Evolutionary conservation across 2,797 vertebrate species (phyloP).

Genomic region (Hippoglossus hippoglossus): DNA sequence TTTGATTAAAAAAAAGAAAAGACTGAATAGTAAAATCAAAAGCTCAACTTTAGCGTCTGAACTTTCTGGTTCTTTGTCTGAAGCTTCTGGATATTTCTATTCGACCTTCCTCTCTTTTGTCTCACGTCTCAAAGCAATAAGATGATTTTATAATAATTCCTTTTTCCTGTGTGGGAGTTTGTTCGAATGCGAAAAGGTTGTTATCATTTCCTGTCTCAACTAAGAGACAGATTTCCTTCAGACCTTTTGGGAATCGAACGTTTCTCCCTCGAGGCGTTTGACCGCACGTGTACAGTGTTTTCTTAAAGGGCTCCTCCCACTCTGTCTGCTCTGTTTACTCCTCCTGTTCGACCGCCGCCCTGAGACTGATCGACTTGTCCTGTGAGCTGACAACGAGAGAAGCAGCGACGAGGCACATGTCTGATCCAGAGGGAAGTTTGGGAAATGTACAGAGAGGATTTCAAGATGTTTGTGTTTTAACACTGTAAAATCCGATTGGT

Average conservation of each 20-base stretch:
- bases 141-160: background rate
- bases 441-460: too few relatives aligned
- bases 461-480: too few relatives aligned
- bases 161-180: background rate
- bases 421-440: too few relatives aligned
- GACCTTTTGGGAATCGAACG: background rate
- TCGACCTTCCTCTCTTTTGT: constrained; percentile 5
- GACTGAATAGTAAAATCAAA: background rate
- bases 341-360: too few relatives aligned
- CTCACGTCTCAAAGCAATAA: constrained; percentile 44
- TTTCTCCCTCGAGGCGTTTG: background rate
- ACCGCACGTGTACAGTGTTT: constrained; percentile 1
- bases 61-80: constrained; percentile 35
- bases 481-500: too few relatives aligned
- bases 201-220: background rate
- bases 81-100: constrained; percentile 13
- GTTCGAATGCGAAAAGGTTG: too few relatives aligned
- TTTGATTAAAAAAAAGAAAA: background rate
- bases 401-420: constrained; percentile 49
- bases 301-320: constrained; percentile 52
- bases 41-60: background rate
- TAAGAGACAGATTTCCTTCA: too few relatives aligned
- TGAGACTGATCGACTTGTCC: background rate
- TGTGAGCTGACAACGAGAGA: constrained; percentile 5
- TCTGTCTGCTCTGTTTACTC: constrained; percentile 2